phyloP scores from a whole-genome alignment of 2,888 invertebrate genomes.

The Melanchra persicariae region DNA sequence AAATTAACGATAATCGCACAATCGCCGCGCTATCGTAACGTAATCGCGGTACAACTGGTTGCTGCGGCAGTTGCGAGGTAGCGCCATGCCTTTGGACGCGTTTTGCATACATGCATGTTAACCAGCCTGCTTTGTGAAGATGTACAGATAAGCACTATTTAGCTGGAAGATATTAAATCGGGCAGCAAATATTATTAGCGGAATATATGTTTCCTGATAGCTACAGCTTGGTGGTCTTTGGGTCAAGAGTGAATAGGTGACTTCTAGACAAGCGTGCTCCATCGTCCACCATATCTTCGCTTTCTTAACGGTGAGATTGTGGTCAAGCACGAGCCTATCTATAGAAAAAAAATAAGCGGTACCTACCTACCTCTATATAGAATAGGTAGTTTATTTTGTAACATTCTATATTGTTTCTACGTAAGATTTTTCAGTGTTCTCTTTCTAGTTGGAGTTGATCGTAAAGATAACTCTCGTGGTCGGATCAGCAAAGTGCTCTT shows the following conservation, averaged over 20 bases:
- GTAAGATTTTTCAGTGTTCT: not conserved
- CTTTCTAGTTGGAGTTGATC: not conserved
- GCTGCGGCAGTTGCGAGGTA: conserved; percentile 5
- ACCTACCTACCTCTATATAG: too few relatives aligned
- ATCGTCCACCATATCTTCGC: too few relatives aligned
- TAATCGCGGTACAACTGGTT: conserved; percentile 57
- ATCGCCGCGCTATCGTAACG: conserved; percentile 53
- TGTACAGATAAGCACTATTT: conserved; percentile 34
- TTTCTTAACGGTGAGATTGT: too few relatives aligned
- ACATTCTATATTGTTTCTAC: too few relatives aligned
- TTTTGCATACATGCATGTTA: conserved; percentile 53
- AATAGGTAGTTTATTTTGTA: too few relatives aligned
- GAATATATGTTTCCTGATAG: too few relatives aligned
- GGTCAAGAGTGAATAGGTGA: too few relatives aligned
- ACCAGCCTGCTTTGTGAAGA: conserved; percentile 36
- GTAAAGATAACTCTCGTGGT: conserved; percentile 10
- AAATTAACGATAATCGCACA: conserved; percentile 64
- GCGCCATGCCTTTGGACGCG: conserved; percentile 17
- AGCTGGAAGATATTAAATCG: not conserved
- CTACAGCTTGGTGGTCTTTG: too few relatives aligned
- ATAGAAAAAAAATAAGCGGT: not conserved
- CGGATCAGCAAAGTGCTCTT: conserved; percentile 7
- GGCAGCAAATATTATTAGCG: not conserved
- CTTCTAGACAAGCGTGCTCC: too few relatives aligned
- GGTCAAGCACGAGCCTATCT: too few relatives aligned